Evolutionary conservation across 2,797 vertebrate species (phyloP).

Genomic region (Furcifer pardalis): DNA sequence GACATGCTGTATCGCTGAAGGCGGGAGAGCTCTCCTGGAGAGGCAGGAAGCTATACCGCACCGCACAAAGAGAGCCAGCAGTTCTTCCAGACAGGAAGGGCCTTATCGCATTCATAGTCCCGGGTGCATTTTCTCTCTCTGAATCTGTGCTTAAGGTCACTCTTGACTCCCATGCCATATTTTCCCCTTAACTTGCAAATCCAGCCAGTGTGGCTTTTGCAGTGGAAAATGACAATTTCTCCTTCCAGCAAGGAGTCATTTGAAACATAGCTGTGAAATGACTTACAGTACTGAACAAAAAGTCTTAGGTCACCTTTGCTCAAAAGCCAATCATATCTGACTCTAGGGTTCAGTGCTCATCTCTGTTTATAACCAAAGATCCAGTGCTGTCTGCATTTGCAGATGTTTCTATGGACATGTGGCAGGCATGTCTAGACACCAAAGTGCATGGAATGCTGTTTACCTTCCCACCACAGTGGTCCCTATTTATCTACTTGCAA

Average conservation of each 20-base stretch:
- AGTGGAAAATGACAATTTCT: background rate
- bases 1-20: constrained; percentile 19
- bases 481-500: too few relatives aligned
- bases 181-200: constrained; percentile 6
- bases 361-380: too few relatives aligned
- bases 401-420: too few relatives aligned
- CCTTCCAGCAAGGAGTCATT: background rate
- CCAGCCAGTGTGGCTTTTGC: background rate
- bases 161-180: background rate
- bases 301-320: too few relatives aligned
- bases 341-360: too few relatives aligned
- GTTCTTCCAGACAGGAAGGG: constrained; percentile 27
- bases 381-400: too few relatives aligned
- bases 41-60: constrained; percentile 19
- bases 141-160: background rate
- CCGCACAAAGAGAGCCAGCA: constrained; percentile 23
- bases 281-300: too few relatives aligned
- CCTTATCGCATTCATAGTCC: constrained; percentile 15
- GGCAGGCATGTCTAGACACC: too few relatives aligned
- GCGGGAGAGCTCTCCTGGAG: background rate
- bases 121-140: constrained; percentile 7
- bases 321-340: too few relatives aligned
- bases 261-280: rapidly evolving
- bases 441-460: too few relatives aligned
- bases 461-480: too few relatives aligned